Evolutionary conservation across 2,888 invertebrate genomes (phyloP).

Genomic region (Temnothorax rugatulus): DNA sequence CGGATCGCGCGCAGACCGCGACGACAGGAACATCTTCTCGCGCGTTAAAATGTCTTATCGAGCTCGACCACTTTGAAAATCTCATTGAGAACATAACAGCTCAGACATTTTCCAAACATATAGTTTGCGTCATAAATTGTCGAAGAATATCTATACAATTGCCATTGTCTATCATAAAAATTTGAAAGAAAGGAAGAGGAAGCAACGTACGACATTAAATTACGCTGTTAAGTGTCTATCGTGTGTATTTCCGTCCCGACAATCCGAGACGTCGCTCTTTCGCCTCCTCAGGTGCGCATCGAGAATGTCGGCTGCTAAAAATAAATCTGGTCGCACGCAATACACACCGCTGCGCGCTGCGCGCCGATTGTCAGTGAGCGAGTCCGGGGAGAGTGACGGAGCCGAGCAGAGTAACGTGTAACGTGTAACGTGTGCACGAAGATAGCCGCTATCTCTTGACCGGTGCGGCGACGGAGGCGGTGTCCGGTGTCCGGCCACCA

Average conservation of each 20-base stretch:
- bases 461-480: constrained; percentile 60
- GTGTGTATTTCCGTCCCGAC: constrained; percentile 40
- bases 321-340: constrained; percentile 64
- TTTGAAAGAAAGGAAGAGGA: no score
- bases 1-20: constrained; percentile 16
- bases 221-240: neutral
- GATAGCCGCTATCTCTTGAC: constrained; percentile 78
- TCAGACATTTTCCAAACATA: neutral
- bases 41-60: neutral
- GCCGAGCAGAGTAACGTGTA: constrained; percentile 24
- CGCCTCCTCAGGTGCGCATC: constrained; percentile 66
- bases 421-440: constrained; percentile 68
- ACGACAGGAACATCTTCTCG: constrained; percentile 3
- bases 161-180: neutral
- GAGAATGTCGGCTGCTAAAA: constrained; percentile 73
- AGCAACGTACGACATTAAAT: neutral
- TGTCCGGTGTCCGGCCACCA: constrained; percentile 78
- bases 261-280: constrained; percentile 40
- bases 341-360: constrained; percentile 29
- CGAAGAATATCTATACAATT: neutral
- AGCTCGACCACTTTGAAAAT: neutral
- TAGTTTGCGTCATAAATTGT: neutral
- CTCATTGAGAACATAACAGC: neutral
- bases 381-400: constrained; percentile 31
- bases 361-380: constrained; percentile 55